Base-by-base conservation (phyloP, 1,140 invertebrate genomes). In the Drosophila littoralis region DNA sequence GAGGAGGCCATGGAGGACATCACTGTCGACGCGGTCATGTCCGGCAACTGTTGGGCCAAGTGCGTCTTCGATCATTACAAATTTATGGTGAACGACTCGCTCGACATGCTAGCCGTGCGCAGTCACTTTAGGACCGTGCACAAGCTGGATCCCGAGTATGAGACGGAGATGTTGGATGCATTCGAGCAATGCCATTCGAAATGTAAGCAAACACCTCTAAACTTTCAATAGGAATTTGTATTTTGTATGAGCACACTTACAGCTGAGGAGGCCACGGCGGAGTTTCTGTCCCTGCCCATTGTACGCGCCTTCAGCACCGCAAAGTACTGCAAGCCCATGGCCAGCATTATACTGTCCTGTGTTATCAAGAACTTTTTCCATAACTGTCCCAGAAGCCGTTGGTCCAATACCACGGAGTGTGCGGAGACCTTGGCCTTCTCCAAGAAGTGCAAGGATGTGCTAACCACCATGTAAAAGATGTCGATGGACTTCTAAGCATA, bases 1-100 rank as follows among this genome's bases (percentile, higher is more conserved):
- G 88, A 90, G 61, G 88, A 91, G 66, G 79, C 88, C 54, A 65
- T 78, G 0, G 88, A 72, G 61, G 86, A 91, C 36, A 52, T 88
- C 5, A 90, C 86, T 0, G 79, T 81, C 6, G 83, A 91, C n/a
- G 77, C 78, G 36, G 68, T 54, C 6, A 88, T 83, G 80, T 6
- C 7, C 0, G 83, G 74, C 15, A 77, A 63, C 17, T 91, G 86
- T 33, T 90, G 71, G 60, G 86, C 73, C 48, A 78, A 90, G 12
- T 90, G 86, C 17, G 88, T 90, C 10, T 86, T 90, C 36, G 71
- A 91, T 28, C 71, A 88, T 4, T 78, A 74, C 32, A 57, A 83
- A 0, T 59, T 90, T 9, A 13, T 90, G 61, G 71, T 74, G 28
- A 71, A 70, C 13, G 22, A 60, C 7, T 61, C 69, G 0, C 46